Evolutionary conservation across 2,113 vertebrate genomes (phyloP).

Genomic region (Peromyscus leucopus): DNA sequence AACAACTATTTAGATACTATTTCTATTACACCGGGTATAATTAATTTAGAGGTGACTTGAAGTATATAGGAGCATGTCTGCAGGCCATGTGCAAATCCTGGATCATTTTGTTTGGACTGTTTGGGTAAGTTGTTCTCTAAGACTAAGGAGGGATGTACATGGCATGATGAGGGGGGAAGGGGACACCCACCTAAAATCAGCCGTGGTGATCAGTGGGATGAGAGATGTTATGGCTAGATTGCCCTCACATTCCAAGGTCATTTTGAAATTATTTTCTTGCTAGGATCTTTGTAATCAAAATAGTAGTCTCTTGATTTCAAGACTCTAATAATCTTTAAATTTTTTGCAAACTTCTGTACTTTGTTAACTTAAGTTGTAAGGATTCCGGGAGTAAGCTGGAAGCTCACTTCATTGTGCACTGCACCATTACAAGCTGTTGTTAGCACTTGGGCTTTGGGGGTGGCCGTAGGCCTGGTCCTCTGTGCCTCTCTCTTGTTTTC

Average conservation of each 20-base stretch:
- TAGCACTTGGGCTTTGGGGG: not conserved
- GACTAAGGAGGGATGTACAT: not conserved
- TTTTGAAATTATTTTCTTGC: not conserved
- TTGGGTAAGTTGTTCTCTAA: not conserved
- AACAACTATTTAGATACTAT: not conserved
- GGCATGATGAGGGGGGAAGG: not conserved
- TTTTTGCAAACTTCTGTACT: not conserved
- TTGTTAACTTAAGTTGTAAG: not conserved
- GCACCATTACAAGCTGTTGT: not conserved
- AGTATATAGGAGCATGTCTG: not conserved
- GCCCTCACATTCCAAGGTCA: not conserved
- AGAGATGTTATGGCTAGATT: not conserved
- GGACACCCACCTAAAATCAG: not conserved
- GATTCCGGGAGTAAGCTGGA: not conserved
- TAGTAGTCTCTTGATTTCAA: not conserved
- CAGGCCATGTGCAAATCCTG: not conserved
- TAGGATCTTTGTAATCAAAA: not conserved
- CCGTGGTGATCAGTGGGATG: too few species aligned
- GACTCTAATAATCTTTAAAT: not conserved
- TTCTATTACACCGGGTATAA: not conserved
- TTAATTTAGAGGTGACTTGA: not conserved
- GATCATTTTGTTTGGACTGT: not conserved
- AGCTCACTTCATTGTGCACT: not conserved
- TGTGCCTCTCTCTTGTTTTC: not conserved
- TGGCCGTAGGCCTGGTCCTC: too few species aligned